Base-by-base conservation (phyloP, 2,797 vertebrate genomes). In the Potorous gilbertii region DNA sequence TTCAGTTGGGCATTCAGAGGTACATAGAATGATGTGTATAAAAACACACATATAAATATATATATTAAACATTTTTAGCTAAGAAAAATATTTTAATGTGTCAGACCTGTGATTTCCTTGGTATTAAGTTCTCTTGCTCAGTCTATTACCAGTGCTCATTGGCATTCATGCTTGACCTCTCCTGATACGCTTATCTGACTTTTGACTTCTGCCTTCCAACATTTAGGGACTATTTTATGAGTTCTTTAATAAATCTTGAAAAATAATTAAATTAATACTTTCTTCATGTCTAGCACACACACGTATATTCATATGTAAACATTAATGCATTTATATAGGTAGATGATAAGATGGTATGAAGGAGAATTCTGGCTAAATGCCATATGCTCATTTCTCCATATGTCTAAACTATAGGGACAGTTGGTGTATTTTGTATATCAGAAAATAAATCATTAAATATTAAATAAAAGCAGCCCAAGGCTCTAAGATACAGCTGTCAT, bases 271-370 rank as follows among this genome's bases (percentile, higher is more conserved):
- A 81, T 81, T 81, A 46, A 10, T 87, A 4, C 9, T 87, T 50
- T 87, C 14, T 27, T 87, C 8, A 0, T 27, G 40, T 27, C 18
- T 2, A 50, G 40, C 3, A 46, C 11, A 3, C 3, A 11, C 40
- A 46, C 12, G 4, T 21, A 93, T 57, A 90, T 66, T 94, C 55
- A 21, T 16, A 29, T 56, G 1, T 0, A 55, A 54, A 28, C 92
- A 90, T 34, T 21, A 91, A 29, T 10, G 81, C 91, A 66, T 54
- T 11, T 55, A 40, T 55, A 13, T 55, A 87, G 3, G 34, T 91
- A 55, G n/a, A 28, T 93, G 34, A 59, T 90, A 93, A 74, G 94
- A 94, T n/a, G 46, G 87, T 57, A 94, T 94, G 90, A 91, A 55
- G 46, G 95, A 91, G 27, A 56, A 90, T 90, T 4, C 5, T 91